Evolutionary conservation across 2,797 vertebrate species (phyloP).

Genomic region (Macroramphosus scolopax): DNA sequence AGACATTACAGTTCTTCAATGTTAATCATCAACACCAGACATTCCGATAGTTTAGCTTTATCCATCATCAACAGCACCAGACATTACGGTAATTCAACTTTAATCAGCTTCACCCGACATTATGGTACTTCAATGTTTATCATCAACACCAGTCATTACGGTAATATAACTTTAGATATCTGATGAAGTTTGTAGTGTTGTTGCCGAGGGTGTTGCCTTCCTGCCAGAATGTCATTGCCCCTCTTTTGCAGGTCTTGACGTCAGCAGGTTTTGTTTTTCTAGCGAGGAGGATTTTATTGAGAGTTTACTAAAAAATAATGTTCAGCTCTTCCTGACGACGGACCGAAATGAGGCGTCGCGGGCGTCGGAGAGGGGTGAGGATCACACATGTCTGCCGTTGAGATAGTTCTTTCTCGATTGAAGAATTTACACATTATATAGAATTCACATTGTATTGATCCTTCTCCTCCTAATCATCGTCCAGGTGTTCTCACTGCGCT

Average conservation of each 20-base stretch:
- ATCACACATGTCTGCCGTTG: no score
- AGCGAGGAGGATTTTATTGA: slow-evolving; percentile 45
- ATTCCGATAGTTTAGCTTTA: background rate
- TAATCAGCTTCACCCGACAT: background rate
- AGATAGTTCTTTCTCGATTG: slow-evolving; percentile 3
- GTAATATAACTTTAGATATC: background rate
- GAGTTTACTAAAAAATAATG: slow-evolving; percentile 41
- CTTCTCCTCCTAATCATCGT: background rate
- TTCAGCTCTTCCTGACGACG: slow-evolving; percentile 56
- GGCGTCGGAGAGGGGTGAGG: slow-evolving; percentile 43
- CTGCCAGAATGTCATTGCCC: background rate
- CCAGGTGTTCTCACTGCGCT: slow-evolving; percentile 55
- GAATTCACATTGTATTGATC: no score
- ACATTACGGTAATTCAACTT: slow-evolving; percentile 5
- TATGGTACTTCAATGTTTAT: background rate
- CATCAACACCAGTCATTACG: background rate
- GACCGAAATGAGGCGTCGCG: slow-evolving; percentile 25
- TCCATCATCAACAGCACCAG: background rate
- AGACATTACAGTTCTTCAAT: background rate
- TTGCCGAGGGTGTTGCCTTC: background rate
- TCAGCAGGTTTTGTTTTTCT: slow-evolving; percentile 61
- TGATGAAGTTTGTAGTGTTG: background rate
- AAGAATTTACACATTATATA: no score
- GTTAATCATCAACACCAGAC: background rate
- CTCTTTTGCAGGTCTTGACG: slow-evolving; percentile 56